These are phyloP conservation scores for Salvelinus fontinalis DNA, from an alignment of 2,113 vertebrate species.

Conservation along the genomic window DNA sequence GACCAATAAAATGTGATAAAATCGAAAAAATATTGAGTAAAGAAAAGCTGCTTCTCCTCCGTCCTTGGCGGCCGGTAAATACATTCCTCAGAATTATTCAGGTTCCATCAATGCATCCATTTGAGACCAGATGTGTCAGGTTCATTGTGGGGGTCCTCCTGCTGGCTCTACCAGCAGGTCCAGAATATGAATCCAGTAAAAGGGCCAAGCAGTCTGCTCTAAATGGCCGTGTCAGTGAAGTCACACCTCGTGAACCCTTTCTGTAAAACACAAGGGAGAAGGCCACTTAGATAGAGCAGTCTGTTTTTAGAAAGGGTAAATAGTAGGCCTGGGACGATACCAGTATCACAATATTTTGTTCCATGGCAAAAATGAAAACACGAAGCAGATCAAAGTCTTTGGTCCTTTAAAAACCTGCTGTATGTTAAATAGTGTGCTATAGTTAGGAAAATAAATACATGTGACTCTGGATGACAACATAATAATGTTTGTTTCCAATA, in stretches of 20 bases:
- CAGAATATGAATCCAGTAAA: background rate
- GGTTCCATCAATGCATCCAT: background rate
- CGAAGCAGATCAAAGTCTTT: too few species aligned
- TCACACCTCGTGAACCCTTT: slow-evolving; percentile 73
- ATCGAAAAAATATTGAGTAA: background rate
- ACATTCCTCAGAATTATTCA: background rate
- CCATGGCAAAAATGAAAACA: too few species aligned
- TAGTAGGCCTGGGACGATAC: too few species aligned
- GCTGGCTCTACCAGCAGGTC: background rate
- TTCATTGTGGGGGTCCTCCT: background rate
- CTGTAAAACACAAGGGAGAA: slow-evolving; percentile 55
- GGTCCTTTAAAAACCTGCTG: too few species aligned
- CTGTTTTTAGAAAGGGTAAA: background rate
- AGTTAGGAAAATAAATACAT: too few species aligned
- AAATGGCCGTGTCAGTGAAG: slow-evolving; percentile 63
- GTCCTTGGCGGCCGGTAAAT: background rate
- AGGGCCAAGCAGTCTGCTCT: background rate
- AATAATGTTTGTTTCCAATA: too few species aligned
- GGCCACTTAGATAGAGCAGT: background rate
- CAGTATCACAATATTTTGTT: too few species aligned
- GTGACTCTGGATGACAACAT: too few species aligned
- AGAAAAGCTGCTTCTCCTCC: background rate
- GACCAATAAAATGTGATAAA: background rate
- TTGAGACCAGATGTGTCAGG: background rate
- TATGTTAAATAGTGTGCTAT: too few species aligned